Evolutionary conservation across 1,140 invertebrate genomes (phyloP), one percentile per base, ranked within the genome.

Genomic region (Melanaphis sacchari): DNA sequence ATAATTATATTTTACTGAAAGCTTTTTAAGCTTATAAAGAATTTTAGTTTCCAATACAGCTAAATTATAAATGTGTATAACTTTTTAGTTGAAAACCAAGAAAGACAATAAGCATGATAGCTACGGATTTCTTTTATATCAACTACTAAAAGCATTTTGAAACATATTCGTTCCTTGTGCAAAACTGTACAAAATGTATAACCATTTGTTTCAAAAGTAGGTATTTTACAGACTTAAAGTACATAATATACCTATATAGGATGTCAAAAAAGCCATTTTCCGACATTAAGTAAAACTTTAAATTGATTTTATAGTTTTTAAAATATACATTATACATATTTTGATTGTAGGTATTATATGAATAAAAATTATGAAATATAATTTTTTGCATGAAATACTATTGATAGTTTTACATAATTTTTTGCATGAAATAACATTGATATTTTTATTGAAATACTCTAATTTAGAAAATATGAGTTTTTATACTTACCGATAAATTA

Each of bases 111-210:
- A 84, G 41, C 24, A 84, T 84, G 38, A 84, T 26, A 84, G 26
- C 15, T 76, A 76, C 59, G 59, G 59, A 76, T 76, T 76, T 76
- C 31, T 76, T 76, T 76, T 76, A 76, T 76, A 76, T 76, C 21
- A 76, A 76, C 59, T 76, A 76, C 59, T 76, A 76, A 76, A 76
- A 76, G 59, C 59, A 76, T 76, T 76, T 76, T 18, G 59, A 76
- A 66, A 76, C n/a, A 76, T n/a, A 76, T n/a, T 15, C 31, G 15
- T 76, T n/a, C 1, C 15, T 66, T 18, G 31, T 18, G 59, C 4
- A n/a, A 76, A 76, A 76, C 59, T 76, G 15, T 76, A 76, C 24
- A 76, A 15, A 76, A 76, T 76, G n/a, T n/a, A n/a, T 76, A 76
- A 76, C n/a, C 59, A 76, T 76, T 76, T 76, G 59, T 36, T 76